Percentiles rank a stretch among this genome's conserved stretches.
phyloP scores from a whole-genome alignment of 2,113 vertebrate species.

The Cichladusa arquata region DNA sequence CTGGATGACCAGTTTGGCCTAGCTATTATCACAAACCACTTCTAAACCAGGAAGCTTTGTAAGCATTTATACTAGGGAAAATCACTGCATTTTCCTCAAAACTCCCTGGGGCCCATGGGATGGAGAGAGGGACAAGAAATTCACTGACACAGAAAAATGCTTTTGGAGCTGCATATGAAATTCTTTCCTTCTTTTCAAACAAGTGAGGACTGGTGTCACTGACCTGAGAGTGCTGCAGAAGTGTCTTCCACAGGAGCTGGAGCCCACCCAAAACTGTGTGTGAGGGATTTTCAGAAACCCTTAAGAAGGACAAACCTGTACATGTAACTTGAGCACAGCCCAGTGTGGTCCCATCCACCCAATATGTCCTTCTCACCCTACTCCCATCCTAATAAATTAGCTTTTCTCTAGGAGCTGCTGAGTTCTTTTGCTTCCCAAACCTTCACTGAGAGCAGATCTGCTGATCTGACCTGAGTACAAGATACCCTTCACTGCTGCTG shows the following conservation, averaged over 20 bases:
- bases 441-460: neutral
- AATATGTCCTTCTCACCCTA: neutral
- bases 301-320: neutral
- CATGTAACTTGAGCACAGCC: neutral
- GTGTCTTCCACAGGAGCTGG: neutral
- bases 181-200: neutral
- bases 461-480: neutral
- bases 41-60: neutral
- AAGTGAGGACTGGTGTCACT: fast-evolving
- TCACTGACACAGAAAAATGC: neutral
- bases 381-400: neutral
- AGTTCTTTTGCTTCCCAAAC: neutral
- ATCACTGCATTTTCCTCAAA: neutral
- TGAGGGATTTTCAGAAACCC: neutral
- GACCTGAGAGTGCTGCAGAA: neutral
- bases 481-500: neutral
- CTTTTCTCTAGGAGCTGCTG: neutral
- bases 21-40: neutral
- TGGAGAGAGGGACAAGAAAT: neutral
- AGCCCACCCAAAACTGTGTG: neutral
- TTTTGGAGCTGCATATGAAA: neutral
- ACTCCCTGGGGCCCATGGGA: neutral
- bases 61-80: neutral
- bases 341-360: neutral
- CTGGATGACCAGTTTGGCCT: neutral